Base-by-base conservation (phyloP, 1,140 invertebrate species). In the Papilio glaucus region DNA sequence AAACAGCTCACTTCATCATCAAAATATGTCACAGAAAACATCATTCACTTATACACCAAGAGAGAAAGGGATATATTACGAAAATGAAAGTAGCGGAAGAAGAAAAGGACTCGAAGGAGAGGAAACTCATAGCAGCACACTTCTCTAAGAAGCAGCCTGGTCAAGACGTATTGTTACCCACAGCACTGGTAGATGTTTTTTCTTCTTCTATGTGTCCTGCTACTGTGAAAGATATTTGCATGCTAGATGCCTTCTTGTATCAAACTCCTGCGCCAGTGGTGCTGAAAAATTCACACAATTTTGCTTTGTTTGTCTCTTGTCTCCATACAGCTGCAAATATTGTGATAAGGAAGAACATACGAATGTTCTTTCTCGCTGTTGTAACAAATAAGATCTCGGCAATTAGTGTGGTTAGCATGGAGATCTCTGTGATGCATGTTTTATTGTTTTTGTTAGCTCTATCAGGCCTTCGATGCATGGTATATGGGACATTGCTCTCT, bases 391-490 rank as follows among this genome's bases (percentile, higher is more conserved):
- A 1, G 0, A 45, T 75, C 49, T 67, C 70, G 13, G 78, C 76
- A 4, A 77, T 10, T 0, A 77, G 12, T 7, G 42, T 77, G 2
- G 65, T 76, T 8, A 80, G 12, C 0, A 29, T 71, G 2, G 72
- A 61, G 0, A 74, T 62, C 37, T 80, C 76, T 38, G n/a, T n/a
- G 70, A 77, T 6, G 76, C 61, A 26, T 69, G 70, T 60, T 73
- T 75, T 0, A 24, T 62, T 15, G 63, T 75, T n/a, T 77, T 77
- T 0, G 75, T 79, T 0, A 77, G 4, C 49, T 77, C 72, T 21
- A 82, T 79, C 0, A 82, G 65, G 6, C 79, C 74, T 33, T 82
- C 76, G 10, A 82, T 82, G 18, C 71, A 73, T 4, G 73, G 80
- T 13, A 82, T 53, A 41, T 79, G 73, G 0, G 74, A 26, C 74